A percentile compares a stretch with the other conserved stretches of the same genome.
Conservation (phyloP, 2,113 vertebrate species). For the Chaenocephalus aceratus region DNA sequence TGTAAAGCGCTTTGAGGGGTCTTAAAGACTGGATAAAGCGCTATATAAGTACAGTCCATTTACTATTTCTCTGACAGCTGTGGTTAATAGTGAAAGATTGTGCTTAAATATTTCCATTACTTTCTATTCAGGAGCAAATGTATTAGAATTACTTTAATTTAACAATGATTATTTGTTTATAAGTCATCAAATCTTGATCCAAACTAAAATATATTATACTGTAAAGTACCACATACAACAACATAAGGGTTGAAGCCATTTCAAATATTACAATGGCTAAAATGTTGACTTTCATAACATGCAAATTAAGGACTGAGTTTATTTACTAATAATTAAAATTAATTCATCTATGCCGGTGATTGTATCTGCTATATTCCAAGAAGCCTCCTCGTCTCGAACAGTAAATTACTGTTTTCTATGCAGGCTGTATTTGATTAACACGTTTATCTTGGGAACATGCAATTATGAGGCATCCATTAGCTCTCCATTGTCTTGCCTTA, state of each 20-base stretch:
- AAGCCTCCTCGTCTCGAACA: conserved; percentile 40
- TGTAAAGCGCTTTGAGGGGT: too few species aligned
- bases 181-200: neutral
- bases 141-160: neutral
- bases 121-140: neutral
- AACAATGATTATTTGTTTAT: neutral
- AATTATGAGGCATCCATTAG: conserved; percentile 81
- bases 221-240: neutral
- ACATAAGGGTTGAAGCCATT: conserved; percentile 11
- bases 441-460: conserved; percentile 81
- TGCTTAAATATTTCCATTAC: neutral
- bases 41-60: too few species aligned
- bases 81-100: neutral
- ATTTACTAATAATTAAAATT: conserved; percentile 66
- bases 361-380: conserved; percentile 67
- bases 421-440: conserved; percentile 79
- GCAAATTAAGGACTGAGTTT: conserved; percentile 48
- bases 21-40: too few species aligned
- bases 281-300: conserved; percentile 48
- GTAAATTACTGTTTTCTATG: conserved; percentile 78
- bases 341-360: conserved; percentile 64
- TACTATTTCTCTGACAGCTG: neutral
- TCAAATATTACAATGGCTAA: neutral
- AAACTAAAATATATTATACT: neutral
- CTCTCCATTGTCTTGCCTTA: conserved; percentile 78